These are phyloP conservation scores for Spodoptera litura DNA, from an alignment of 1,140 invertebrate species.

Conservation along the genomic window DNA sequence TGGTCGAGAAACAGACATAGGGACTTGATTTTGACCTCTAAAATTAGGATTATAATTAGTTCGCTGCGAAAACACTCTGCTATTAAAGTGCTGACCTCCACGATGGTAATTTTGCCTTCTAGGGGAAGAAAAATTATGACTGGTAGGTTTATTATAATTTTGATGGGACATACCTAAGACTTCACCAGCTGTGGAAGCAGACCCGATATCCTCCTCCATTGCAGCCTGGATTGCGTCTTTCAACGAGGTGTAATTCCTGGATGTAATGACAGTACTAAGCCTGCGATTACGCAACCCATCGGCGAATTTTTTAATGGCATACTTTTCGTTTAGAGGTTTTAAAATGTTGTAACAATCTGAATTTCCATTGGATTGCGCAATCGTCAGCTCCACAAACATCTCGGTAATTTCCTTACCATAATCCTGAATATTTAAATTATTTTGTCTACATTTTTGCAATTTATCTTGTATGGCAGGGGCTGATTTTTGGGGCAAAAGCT, in stretches of 20 bases:
- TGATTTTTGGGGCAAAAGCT: not conserved
- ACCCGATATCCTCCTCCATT: conserved; percentile 32
- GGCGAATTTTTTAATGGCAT: conserved; percentile 47
- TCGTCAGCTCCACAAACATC: conserved; percentile 45
- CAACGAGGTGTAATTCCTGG: conserved; percentile 35
- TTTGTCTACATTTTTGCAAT: not conserved
- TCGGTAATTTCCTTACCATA: conserved; percentile 6
- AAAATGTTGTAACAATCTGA: conserved; percentile 41
- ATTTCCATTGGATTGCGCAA: conserved; percentile 42
- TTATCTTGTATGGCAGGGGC: conserved; percentile 4
- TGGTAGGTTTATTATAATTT: not conserved
- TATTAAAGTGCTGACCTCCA: not conserved
- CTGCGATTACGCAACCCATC: conserved; percentile 50
- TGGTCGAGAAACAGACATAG: too few relatives aligned
- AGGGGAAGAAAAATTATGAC: not conserved
- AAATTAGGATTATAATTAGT: too few relatives aligned
- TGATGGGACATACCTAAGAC: not conserved
- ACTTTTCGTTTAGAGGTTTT: conserved; percentile 45
- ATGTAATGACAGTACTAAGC: conserved; percentile 50
- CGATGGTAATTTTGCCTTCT: not conserved
- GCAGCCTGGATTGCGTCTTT: conserved; percentile 46
- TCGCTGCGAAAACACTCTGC: too few relatives aligned
- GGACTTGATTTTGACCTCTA: too few relatives aligned
- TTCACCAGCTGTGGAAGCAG: not conserved
- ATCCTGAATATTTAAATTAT: not conserved